Base-by-base conservation (phyloP, 2,113 vertebrate genomes). In the Columba janthina region DNA sequence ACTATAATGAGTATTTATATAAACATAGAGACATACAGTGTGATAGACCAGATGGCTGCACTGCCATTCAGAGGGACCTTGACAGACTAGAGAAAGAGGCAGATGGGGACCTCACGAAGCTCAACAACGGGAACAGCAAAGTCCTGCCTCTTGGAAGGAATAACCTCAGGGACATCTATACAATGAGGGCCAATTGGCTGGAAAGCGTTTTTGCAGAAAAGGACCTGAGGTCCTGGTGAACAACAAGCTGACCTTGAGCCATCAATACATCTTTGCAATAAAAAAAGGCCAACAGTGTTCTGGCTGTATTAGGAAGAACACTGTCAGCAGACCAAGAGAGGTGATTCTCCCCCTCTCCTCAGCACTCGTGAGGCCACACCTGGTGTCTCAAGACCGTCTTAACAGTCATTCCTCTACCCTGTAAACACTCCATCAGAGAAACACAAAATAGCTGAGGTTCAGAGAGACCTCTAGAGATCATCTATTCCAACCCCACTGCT, bases 331-430 rank as follows among this genome's bases (percentile, higher is more conserved):
- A 57, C 5, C 21, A 11, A 69, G 51, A 32, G 5, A 60, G 3
- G 18, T n/a, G 21, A 77, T 65, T 9, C 28, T n/a, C 69, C 6
- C 25, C 5, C 6, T 53, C 8, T 66, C 10, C 26, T 61, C 65
- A 32, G 17, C 0, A 0, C 2, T 42, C 16, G 4, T 34, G 11
- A 48, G 22, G 12, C 22, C 46, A 38, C 2, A 22, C 5, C 28
- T 58, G 50, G 29, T 73, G 17, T 31, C 21, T 44, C 25, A 54
- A 87, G 48, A n/a, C 24, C 22, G 8, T 71, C 31, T 26, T 44
- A 26, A 24, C 9, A 25, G 7, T 31, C 34, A 64, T 24, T 67
- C 2, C 32, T 51, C 14, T 31, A 4, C 28, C 14, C 18, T 44
- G 53, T 67, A 22, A 54, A 9, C 24, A 9, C 11, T 50, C 6